Evolutionary conservation across 1,140 invertebrate genomes (phyloP).

Genomic region (Propsilocerus akamusi): DNA sequence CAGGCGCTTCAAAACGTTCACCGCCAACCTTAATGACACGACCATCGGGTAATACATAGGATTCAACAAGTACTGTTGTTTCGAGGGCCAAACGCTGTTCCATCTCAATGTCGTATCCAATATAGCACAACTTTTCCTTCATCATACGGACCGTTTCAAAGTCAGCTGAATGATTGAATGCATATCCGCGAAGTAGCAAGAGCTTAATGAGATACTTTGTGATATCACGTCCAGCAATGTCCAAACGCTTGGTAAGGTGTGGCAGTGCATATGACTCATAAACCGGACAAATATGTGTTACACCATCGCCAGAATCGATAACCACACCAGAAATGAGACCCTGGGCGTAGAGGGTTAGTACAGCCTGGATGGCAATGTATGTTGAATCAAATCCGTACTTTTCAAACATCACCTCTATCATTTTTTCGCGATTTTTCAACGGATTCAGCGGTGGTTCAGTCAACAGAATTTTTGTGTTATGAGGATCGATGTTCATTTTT

Average conservation of each 20-base stretch:
- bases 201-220: slow-evolving; percentile 98
- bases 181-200: slow-evolving; percentile 86
- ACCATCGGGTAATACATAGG: slow-evolving; percentile 95
- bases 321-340: slow-evolving; percentile 95
- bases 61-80: slow-evolving; percentile 94
- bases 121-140: slow-evolving; percentile 99
- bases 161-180: slow-evolving; percentile 99
- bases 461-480: slow-evolving; percentile 86
- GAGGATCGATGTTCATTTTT: slow-evolving; percentile 92
- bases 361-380: slow-evolving; percentile 96
- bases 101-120: slow-evolving; percentile 97
- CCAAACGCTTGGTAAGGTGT: slow-evolving; percentile 84
- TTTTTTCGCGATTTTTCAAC: slow-evolving; percentile 91
- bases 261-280: slow-evolving; percentile 94
- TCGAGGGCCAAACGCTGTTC: slow-evolving; percentile 93
- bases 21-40: slow-evolving; percentile 96
- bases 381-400: slow-evolving; percentile 92
- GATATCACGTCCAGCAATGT: slow-evolving; percentile 96
- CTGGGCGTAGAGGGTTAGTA: slow-evolving; percentile 95
- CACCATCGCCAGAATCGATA: slow-evolving; percentile 96
- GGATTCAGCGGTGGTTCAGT: slow-evolving; percentile 99
- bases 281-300: slow-evolving; percentile 98
- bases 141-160: slow-evolving; percentile 99
- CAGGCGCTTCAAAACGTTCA: slow-evolving; percentile 95
- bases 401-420: slow-evolving; percentile 99